Evolutionary conservation across 92 coral and sea anemone genomes (phyloP).

Genomic region (Hydrozoanthus gracilis): DNA sequence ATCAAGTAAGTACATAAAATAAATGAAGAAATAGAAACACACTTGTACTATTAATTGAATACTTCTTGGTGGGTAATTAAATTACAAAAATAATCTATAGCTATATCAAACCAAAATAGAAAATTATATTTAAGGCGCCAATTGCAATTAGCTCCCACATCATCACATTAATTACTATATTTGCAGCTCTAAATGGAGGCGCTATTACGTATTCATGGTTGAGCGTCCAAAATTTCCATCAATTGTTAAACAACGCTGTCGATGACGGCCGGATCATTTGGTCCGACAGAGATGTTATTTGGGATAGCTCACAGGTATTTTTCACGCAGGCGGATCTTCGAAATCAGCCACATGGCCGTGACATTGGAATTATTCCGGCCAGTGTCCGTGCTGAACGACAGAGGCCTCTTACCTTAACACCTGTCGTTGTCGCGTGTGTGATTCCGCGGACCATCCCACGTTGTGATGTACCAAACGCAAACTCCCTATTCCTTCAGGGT

Average conservation of each 20-base stretch:
- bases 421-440: constrained; percentile 60
- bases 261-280: constrained; percentile 50
- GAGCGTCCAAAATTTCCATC: constrained; percentile 57
- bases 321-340: constrained; percentile 50
- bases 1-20: too few relatives aligned
- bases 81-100: too few relatives aligned
- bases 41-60: too few relatives aligned
- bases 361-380: constrained; percentile 55
- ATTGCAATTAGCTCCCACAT: constrained; percentile 2
- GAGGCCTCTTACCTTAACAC: constrained; percentile 40
- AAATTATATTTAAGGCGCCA: constrained; percentile 30
- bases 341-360: constrained; percentile 31
- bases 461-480: constrained; percentile 49
- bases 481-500: constrained; percentile 52
- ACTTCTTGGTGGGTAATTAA: too few relatives aligned
- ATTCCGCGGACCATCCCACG: constrained; percentile 52
- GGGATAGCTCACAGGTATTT: constrained; percentile 48
- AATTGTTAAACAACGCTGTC: constrained; percentile 48
- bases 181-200: constrained; percentile 53
- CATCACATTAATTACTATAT: constrained; percentile 34
- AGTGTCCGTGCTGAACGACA: constrained; percentile 48
- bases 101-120: too few relatives aligned
- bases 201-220: constrained; percentile 53
- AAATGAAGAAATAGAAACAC: too few relatives aligned
- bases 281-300: constrained; percentile 43